These are phyloP conservation scores for Sebastes kiyomatsui DNA, from an alignment of 2,797 vertebrate species.

Conservation along the genomic window DNA sequence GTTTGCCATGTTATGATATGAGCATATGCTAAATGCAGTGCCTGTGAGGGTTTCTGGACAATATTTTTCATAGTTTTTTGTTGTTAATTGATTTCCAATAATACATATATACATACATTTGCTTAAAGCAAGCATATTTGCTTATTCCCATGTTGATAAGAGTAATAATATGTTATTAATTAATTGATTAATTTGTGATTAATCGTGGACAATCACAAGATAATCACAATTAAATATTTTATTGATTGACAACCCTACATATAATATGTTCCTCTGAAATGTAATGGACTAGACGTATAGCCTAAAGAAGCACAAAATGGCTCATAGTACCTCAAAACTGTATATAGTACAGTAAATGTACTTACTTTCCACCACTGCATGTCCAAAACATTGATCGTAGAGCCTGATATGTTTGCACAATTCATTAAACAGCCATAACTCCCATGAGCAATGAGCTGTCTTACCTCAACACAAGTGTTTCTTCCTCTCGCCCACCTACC, in stretches of 20 bases:
- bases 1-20: too few species aligned
- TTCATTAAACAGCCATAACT: not conserved
- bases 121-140: too few species aligned
- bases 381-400: not conserved
- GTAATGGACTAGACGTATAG: not conserved
- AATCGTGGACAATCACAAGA: too few species aligned
- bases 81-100: too few species aligned
- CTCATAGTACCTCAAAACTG: not conserved
- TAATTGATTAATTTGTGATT: too few species aligned
- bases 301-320: not conserved
- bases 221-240: too few species aligned
- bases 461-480: not conserved
- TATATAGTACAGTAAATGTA: not conserved
- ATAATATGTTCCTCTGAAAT: not conserved
- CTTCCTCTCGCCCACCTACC: not conserved
- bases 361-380: not conserved
- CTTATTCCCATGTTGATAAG: too few species aligned
- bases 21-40: too few species aligned
- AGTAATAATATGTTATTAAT: fast-evolving
- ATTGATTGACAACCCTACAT: too few species aligned
- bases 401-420: not conserved
- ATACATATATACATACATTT: too few species aligned
- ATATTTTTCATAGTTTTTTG: fast-evolving
- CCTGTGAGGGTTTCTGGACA: too few species aligned
- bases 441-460: not conserved